These are phyloP conservation scores for Vesta saturnalis DNA, from an alignment of 2,888 invertebrate species.

Conservation along the genomic window DNA sequence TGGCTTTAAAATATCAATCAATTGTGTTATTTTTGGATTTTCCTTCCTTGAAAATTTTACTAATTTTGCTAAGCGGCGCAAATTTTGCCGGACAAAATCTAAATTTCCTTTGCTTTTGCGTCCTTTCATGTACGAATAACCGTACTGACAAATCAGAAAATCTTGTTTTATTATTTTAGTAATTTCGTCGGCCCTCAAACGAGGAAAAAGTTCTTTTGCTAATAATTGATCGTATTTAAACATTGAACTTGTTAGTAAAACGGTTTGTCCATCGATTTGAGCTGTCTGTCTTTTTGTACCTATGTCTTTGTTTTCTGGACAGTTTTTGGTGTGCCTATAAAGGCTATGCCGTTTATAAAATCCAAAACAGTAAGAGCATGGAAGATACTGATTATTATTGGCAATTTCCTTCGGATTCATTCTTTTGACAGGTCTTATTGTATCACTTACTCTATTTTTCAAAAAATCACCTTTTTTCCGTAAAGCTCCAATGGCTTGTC, in stretches of 20 bases:
- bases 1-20: constrained; percentile 41
- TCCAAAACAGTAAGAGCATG: constrained; percentile 29
- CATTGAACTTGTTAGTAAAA: constrained; percentile 22
- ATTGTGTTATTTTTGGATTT: constrained; percentile 31
- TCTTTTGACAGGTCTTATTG: too few species aligned
- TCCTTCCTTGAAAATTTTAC: constrained; percentile 25
- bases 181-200: constrained; percentile 23
- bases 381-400: too few species aligned
- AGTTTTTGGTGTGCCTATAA: constrained; percentile 29
- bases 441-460: too few species aligned
- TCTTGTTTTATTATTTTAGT: constrained; percentile 19
- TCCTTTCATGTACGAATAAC: constrained; percentile 41
- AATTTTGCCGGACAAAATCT: constrained; percentile 38
- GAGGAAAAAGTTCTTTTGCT: constrained; percentile 34
- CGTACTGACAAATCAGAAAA: constrained; percentile 38
- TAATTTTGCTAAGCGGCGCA: constrained; percentile 39
- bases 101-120: constrained; percentile 42
- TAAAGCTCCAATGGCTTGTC: too few species aligned
- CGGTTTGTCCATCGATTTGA: constrained; percentile 35
- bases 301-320: constrained; percentile 19
- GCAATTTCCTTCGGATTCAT: too few species aligned
- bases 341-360: constrained; percentile 25
- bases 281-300: constrained; percentile 27
- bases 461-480: too few species aligned
- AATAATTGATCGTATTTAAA: constrained; percentile 35